These are phyloP conservation scores for Ascaphus truei DNA, from an alignment of 2,113 vertebrate genomes.

Conservation along the genomic window DNA sequence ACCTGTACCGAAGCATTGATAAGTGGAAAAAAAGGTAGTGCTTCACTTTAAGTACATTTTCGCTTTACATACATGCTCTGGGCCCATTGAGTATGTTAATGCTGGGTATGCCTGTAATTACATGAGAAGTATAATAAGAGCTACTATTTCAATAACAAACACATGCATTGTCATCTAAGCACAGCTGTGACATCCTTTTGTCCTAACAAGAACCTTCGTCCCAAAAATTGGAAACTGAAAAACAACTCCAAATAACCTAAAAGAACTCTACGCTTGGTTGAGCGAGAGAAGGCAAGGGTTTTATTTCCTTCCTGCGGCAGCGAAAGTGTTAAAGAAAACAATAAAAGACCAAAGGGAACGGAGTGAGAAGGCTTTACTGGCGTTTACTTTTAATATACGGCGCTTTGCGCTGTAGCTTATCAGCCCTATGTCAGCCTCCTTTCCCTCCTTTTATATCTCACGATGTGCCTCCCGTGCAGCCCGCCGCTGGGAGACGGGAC, in stretches of 20 bases:
- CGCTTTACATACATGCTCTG: too few species aligned
- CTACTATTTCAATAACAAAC: background rate
- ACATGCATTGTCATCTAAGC: background rate
- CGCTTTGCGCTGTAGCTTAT: slow-evolving; percentile 74
- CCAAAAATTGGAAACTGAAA: background rate
- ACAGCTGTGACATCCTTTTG: background rate
- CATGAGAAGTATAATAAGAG: too few species aligned
- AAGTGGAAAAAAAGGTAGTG: too few species aligned
- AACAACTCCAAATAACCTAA: background rate
- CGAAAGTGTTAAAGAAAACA: slow-evolving; percentile 72
- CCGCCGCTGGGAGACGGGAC: slow-evolving; percentile 66
- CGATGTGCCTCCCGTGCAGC: slow-evolving; percentile 70
- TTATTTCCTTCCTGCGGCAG: slow-evolving; percentile 37
- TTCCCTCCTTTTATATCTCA: slow-evolving; percentile 72
- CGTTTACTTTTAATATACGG: slow-evolving; percentile 78
- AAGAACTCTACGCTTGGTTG: background rate
- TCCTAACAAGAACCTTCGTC: background rate
- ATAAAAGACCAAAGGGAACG: slow-evolving; percentile 65
- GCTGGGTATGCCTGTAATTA: too few species aligned
- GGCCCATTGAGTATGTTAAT: too few species aligned
- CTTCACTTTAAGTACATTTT: too few species aligned
- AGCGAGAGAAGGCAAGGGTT: background rate
- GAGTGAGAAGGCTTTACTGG: slow-evolving; percentile 68
- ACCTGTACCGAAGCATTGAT: too few species aligned
- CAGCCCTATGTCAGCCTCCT: slow-evolving; percentile 68